Base-by-base conservation (phyloP, 2,797 vertebrate species). In the Myotis vivesi region DNA sequence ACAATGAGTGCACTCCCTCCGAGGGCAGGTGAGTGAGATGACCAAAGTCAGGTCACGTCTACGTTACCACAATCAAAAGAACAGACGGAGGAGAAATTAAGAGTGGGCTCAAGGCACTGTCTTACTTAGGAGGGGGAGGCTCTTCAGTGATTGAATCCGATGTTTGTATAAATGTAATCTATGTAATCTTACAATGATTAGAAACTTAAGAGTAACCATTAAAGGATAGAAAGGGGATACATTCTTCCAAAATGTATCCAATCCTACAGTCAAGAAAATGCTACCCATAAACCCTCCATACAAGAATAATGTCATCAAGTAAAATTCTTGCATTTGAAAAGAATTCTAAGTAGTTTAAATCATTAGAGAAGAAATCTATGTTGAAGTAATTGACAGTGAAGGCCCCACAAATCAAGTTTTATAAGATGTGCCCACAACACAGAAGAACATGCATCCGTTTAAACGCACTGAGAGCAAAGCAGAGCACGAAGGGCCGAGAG, bases 11-110 rank as follows among this genome's bases (percentile, higher is more conserved):
- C 4, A 3, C 71, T 17, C 12, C 11, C 23, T 23, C n/a, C 12
- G 8, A 9, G 75, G 0, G 49, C 30, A 13, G 1, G 1, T 0
- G 19, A 5, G 6, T 6, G 36, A 2, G 36, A n/a, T 0, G 22
- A 17, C 16, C 2, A 3, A 25, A 3, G 3, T 5, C 17, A 20
- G 0, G 28, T 22, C 5, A 30, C 0, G 17, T 4, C 15, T 20
- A 33, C 28, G 28, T 73, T 2, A 36, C 55, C 66, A 44, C 33
- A 17, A 16, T 28, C 12, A 33, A 7, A 33, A 46, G 36, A 57
- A 51, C 20, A 57, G 17, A 30, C 0, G 3, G 36, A 77, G 28
- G 55, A 46, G 5, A 55, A 51, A 28, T 3, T 3, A 33, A 9
- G 33, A 36, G 33, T 0, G 12, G 28, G 33, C 53, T 53, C 20